A percentile compares a stretch with the other conserved stretches of the same genome.
Evolutionary conservation across 2,888 invertebrate species (phyloP).

Genomic region (Nineta flava): DNA sequence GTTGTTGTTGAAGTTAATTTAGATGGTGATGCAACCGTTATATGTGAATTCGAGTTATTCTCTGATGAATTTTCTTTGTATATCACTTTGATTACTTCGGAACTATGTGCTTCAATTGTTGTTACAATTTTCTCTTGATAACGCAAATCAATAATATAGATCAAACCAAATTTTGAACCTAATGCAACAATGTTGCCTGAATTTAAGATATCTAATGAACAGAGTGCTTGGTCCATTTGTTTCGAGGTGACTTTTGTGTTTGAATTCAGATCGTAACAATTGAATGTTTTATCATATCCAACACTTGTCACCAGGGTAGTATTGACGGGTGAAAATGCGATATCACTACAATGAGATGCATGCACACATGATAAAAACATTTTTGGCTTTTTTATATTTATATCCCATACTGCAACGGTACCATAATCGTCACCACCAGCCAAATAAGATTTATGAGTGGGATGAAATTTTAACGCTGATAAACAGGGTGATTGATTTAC

Average conservation of each 20-base stretch:
- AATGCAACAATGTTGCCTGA: conserved; percentile 34
- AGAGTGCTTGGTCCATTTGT: conserved; percentile 27
- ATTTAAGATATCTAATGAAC: conserved; percentile 28
- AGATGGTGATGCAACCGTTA: neutral
- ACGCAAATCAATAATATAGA: conserved; percentile 37
- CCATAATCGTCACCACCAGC: conserved; percentile 32
- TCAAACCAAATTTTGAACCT: conserved; percentile 36
- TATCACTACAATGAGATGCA: conserved; percentile 38
- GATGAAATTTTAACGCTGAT: neutral
- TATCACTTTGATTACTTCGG: conserved; percentile 30
- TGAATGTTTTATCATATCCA: conserved; percentile 38
- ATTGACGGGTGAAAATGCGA: conserved; percentile 37
- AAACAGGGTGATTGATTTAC: neutral
- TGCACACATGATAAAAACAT: conserved; percentile 34
- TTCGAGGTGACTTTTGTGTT: conserved; percentile 31
- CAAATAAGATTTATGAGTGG: neutral
- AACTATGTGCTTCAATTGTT: conserved; percentile 33
- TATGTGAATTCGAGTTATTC: conserved; percentile 9
- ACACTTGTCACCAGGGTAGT: conserved; percentile 36
- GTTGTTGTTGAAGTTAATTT: neutral
- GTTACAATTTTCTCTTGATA: conserved; percentile 31
- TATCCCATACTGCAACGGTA: conserved; percentile 30
- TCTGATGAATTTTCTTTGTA: conserved; percentile 27
- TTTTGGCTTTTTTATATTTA: conserved; percentile 32
- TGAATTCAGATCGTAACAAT: conserved; percentile 37